phyloP scores from a whole-genome alignment of 2,797 vertebrate genomes.

The Mionectes olivaceus region DNA sequence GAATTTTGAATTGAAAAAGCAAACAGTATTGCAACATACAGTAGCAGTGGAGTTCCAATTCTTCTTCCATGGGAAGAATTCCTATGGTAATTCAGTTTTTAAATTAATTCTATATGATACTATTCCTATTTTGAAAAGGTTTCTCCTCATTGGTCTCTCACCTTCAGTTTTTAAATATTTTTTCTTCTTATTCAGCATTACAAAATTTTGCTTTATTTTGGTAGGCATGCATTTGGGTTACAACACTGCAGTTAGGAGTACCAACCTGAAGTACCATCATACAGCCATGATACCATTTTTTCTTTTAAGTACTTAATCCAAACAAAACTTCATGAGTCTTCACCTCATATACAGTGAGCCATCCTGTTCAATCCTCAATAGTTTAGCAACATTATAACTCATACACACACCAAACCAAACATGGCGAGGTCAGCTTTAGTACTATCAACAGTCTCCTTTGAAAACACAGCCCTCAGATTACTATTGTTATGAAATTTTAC shows the following conservation, averaged over 20 bases:
- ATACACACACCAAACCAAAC: background rate
- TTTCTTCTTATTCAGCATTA: background rate
- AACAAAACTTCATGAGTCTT: background rate
- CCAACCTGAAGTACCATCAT: background rate
- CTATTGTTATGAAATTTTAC: constrained; percentile 79
- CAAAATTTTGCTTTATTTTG: background rate
- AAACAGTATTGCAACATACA: background rate
- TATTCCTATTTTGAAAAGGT: background rate
- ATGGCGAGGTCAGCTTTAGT: background rate
- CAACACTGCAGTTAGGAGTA: background rate
- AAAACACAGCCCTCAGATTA: constrained; percentile 63
- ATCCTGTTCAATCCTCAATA: background rate
- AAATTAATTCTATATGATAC: background rate
- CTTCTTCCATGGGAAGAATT: background rate
- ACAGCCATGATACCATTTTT: background rate
- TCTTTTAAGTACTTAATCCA: background rate
- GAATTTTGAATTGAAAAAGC: background rate
- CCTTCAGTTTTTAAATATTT: background rate
- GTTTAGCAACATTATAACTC: background rate
- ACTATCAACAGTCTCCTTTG: constrained; percentile 26
- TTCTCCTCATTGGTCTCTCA: background rate
- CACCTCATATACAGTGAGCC: background rate
- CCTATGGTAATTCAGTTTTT: background rate
- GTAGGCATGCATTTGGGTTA: background rate
- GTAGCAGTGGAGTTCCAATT: background rate